Base-by-base conservation (phyloP, 2,888 invertebrate genomes). In the Argyresthia goedartella region DNA sequence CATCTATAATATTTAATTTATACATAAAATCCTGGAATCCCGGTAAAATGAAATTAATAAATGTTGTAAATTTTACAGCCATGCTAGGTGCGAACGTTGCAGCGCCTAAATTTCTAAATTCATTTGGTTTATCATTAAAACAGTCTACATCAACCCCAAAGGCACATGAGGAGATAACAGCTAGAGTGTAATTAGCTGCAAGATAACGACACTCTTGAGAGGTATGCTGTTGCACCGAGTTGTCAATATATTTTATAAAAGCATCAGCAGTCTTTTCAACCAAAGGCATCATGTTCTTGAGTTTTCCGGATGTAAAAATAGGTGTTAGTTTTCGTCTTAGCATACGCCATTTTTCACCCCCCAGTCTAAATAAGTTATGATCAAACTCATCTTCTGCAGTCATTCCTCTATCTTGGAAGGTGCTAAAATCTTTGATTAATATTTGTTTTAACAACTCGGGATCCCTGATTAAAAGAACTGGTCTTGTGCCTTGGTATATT, bases 321-420 rank as follows among this genome's bases (percentile, higher is more conserved):
- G 75, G 73, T 14, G 75, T 73, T 66, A 76, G 67, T 52, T 76
- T 73, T 59, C 76, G 73, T 9, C 79, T 65, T 55, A 78, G 59
- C 55, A 78, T 58, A 34, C 68, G 63, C 79, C 77, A 76, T 41
- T 67, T 46, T 56, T 78, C 79, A 0, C 76, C 76, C 41, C 76
- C 77, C 6, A 66, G 69, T 51, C 73, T 71, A 56, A 77, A 77
- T 54, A 78, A 53, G 54, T 79, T 79, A 14, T 35, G 6, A 14
- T 36, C 14, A 8, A 34, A 25, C 6, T 25, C 25, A 25, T 49
- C 14, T 10, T 1, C 11, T 11, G n/a, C n/a, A 4, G 1, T 14
- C 14, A 49, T 13, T 11, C 8, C 15, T 41, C 41, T 14, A 33
- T 16, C 42, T 11, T 47, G 9, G 15, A 47, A 48, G 1, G 16